phyloP scores from a whole-genome alignment of 2,113 vertebrate genomes.

The Eubucco bourcierii region DNA sequence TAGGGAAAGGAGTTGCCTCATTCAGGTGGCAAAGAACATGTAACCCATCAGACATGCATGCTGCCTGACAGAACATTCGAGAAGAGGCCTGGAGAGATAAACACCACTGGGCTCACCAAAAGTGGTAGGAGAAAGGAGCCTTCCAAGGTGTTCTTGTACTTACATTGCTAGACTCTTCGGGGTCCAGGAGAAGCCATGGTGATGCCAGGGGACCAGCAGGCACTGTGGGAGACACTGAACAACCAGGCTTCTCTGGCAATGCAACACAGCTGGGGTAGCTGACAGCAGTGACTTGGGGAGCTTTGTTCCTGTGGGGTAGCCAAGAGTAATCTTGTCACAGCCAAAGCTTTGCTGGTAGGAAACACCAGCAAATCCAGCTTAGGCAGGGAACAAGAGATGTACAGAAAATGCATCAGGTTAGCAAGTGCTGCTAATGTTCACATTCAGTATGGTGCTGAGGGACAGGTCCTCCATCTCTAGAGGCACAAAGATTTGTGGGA shows the following conservation, averaged over 20 bases:
- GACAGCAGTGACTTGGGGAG: rapidly evolving
- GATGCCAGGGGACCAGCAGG: neutral
- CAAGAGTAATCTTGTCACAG: neutral
- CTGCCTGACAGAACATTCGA: neutral
- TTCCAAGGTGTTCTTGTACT: neutral
- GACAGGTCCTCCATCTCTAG: neutral
- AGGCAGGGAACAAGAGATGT: neutral
- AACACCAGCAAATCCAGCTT: neutral
- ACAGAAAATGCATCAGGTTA: neutral
- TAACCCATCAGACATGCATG: rapidly evolving
- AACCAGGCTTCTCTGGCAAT: neutral
- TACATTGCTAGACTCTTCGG: rapidly evolving
- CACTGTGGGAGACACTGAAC: neutral
- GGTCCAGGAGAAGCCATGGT: neutral
- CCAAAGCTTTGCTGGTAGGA: neutral
- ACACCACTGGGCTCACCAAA: neutral
- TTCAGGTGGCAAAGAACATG: rapidly evolving
- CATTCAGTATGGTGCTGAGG: neutral
- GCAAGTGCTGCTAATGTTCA: neutral
- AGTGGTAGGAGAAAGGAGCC: neutral
- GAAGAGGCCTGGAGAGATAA: neutral
- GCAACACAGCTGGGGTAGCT: neutral
- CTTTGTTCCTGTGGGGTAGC: neutral
- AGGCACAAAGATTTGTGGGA: no score
- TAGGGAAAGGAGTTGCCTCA: neutral